Base-by-base conservation (phyloP, 2,888 invertebrate genomes). In the Tanypteryx hageni region DNA sequence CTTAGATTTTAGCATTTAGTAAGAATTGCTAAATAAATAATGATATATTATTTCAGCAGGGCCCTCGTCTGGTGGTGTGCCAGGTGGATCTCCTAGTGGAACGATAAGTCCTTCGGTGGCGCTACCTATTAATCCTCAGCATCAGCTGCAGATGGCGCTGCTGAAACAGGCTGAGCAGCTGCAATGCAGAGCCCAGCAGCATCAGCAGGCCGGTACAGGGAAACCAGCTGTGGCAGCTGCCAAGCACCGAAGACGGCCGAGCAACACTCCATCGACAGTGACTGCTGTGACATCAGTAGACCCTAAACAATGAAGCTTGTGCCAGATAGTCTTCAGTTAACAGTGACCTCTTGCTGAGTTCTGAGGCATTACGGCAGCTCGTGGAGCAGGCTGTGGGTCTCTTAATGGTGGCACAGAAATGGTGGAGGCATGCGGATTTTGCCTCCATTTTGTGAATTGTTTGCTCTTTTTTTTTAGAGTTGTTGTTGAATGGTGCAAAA, bases 171-270 rank as follows among this genome's bases (percentile, higher is more conserved):
- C 92, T 27, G 59, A 84, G 86, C 84, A 85, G 27, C 86, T 85
- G 57, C 92, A 92, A 86, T 92, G 92, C 64, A 68, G 84, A 68
- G 84, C 61, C 64, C 92, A 92, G 85, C 92, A 92, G 85, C 89
- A 89, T n/a, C 89, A 89, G 64, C 89, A 89, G 64, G 89, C 64
- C n/a, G 89, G 89, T 10, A 92, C 84, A n/a, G 85, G 64, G n/a
- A 92, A 83, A 59, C 92, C 64, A 31, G 83, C 92, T 18, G 92
- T 82, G 22, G 92, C 92, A 57, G 92, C 92, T 58, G 82, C 86
- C 13, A 92, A 92, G 22, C 92, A 85, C 31, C 59, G 86, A 31
- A 64, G 92, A 68, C 61, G 92, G 57, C 85, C 92, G 68, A 92
- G 92, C 56, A 86, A 89, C 89, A 31, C 89, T 68, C 89, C 89